Evolutionary conservation across 2,888 invertebrate species (phyloP), one percentile per base, ranked within the genome.

Genomic region (Rhagonycha fulva): DNA sequence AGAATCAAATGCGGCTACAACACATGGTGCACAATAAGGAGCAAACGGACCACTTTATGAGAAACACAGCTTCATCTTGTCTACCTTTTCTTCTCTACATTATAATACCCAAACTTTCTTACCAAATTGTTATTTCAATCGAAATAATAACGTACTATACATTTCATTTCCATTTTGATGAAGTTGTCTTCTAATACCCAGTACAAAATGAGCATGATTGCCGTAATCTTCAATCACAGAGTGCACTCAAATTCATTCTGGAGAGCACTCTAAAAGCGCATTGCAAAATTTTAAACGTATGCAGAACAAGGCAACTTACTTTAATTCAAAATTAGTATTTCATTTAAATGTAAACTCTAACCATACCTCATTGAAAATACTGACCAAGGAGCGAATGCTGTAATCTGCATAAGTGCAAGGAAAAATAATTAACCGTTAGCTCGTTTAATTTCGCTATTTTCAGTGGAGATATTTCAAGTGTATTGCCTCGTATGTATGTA

Each of bases 351-450:
- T 60, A 28, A 19, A 71, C 68, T 71, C 62, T 71, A 28, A 62
- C 66, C 66, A 19, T 61, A 30, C 68, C 47, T 66, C 67, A 68
- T 62, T 61, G 14, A 74, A 62, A 79, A 76, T 30, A 71, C 76
- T 76, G 79, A 78, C 79, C 79, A 75, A 76, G 68, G 30, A 75
- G 76, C 75, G 77, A 79, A 71, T 76, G 63, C 70, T 66, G 78
- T 74, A 81, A 81, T 81, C 77, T 80, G 78, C 80, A 79, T 79
- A 80, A 80, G 80, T 80, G 79, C 79, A 79, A 74, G 71, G 78
- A 78, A 78, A 79, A 79, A 78, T 79, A 80, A 80, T 78, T 77
- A 80, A 72, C 63, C 66, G 61, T 63, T 62, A 19, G 62, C 68
- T 68, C 71, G 68, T 71, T 76, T 72, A 71, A 71, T 60, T 69